These are phyloP conservation scores for Corydoras maculifer DNA, from an alignment of 2,113 vertebrate genomes.

Conservation along the genomic window DNA sequence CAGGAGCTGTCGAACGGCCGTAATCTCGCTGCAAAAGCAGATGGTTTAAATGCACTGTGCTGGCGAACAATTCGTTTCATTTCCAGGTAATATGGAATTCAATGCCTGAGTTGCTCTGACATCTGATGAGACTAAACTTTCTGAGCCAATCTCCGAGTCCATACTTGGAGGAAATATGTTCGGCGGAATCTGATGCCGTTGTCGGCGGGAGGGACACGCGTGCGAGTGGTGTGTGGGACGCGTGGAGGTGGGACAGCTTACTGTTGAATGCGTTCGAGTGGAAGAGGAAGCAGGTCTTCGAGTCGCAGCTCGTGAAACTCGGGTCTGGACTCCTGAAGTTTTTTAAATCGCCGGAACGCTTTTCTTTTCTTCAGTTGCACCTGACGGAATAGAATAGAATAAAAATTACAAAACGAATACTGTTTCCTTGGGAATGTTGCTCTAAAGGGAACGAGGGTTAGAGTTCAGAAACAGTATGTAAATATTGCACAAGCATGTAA, in stretches of 20 bases:
- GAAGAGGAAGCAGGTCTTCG: constrained; percentile 81
- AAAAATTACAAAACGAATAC: too few relatives aligned
- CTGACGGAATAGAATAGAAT: constrained; percentile 50
- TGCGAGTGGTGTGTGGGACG: background rate
- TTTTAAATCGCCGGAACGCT: constrained; percentile 78
- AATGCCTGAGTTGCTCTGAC: constrained; percentile 39
- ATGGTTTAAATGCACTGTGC: constrained; percentile 36
- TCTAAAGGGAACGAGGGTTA: too few relatives aligned
- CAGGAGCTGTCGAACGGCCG: constrained; percentile 37
- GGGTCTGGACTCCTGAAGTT: constrained; percentile 81
- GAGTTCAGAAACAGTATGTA: too few relatives aligned
- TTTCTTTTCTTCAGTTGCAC: constrained; percentile 79
- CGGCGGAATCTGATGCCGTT: constrained; percentile 9
- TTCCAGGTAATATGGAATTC: constrained; percentile 39
- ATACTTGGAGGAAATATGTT: constrained; percentile 22
- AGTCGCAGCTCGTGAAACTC: constrained; percentile 73
- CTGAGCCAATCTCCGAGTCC: constrained; percentile 24
- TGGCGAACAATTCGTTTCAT: constrained; percentile 40
- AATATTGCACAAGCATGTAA: too few relatives aligned
- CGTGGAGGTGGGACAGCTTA: constrained; percentile 45
- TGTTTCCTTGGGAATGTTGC: too few relatives aligned
- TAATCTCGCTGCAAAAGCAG: constrained; percentile 38
- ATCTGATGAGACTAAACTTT: constrained; percentile 44
- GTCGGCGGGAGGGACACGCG: background rate
- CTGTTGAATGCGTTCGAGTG: constrained; percentile 76